Evolutionary conservation across 1,140 invertebrate species (phyloP), one percentile per base, ranked within the genome.

Genomic region (Eupristina koningsbergeri): DNA sequence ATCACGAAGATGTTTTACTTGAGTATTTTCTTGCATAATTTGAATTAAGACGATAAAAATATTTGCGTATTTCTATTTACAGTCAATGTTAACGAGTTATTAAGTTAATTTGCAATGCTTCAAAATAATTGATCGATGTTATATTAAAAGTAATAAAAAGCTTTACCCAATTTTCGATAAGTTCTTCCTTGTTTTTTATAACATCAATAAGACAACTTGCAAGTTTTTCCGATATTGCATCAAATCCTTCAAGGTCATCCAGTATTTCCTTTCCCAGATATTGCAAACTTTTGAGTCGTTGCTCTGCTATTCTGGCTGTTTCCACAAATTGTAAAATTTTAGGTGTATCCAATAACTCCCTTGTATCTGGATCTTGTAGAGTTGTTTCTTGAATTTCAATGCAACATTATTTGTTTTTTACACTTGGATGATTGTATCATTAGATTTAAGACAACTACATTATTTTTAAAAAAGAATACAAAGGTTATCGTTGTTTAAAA

Each of bases 81-180:
- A 9, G 26, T 26, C 26, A 58, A 22, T 22, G 53, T 58, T 58
- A 26, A 58, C 1, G 26, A 58, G 9, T 26, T 13, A 26, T 26
- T 26, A 58, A 58, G 53, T 26, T 19, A 19, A 58, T 26, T 58
- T 22, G 53, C 1, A 26, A 58, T 58, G 26, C 26, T 58, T 58
- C 13, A 9, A 1, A 26, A 26, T 26, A 26, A 34, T 1, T n/a
- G 9, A 34, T 13, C 47, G 47, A 8, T 64, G 15, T 17, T 8
- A 34, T 64, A 31, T n/a, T n/a, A 64, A 31, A 31, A 13, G n/a
- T 17, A 64, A 34, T 34, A 31, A 64, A 11, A 64, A 2, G 0
- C 34, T 53, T 87, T 91, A 95, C 94, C 92, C 94, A 94, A 84
- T 93, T 89, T 88, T 95, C 94, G 53, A 94, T 93, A 36, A 94